A percentile compares a stretch with the other conserved stretches of the same genome.
phyloP scores from a whole-genome alignment of 2,797 vertebrate genomes.

The Scarus forsteni region DNA sequence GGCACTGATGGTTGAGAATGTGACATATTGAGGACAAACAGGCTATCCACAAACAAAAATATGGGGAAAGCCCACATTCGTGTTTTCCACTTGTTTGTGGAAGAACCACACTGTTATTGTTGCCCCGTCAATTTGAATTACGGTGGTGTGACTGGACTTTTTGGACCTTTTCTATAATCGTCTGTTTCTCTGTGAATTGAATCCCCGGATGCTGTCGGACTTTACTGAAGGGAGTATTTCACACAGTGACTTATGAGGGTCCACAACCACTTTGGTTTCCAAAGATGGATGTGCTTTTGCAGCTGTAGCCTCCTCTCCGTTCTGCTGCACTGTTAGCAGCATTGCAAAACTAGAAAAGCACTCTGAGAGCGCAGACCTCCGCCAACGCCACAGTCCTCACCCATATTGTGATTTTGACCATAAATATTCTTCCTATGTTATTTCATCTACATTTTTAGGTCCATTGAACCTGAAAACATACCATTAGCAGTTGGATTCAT shows the following conservation, averaged over 20 bases:
- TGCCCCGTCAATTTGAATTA: constrained; percentile 80
- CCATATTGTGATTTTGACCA: no score
- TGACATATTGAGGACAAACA: constrained; percentile 81
- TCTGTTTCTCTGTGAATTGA: constrained; percentile 48
- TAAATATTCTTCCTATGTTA: no score
- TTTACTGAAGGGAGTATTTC: constrained; percentile 29
- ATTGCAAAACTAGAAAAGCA: constrained; percentile 36
- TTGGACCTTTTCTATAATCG: constrained; percentile 48
- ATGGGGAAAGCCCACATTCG: constrained; percentile 73
- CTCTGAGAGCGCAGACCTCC: no score
- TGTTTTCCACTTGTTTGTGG: constrained; percentile 79
- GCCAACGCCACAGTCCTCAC: no score
- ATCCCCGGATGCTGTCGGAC: constrained; percentile 46
- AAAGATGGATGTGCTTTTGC: constrained; percentile 21
- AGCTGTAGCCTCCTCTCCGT: constrained; percentile 32
- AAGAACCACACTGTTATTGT: constrained; percentile 76
- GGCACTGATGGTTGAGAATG: constrained; percentile 75
- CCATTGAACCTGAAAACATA: no score
- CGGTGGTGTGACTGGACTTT: constrained; percentile 47
- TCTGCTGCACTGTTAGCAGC: constrained; percentile 27
- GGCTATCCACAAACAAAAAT: constrained; percentile 80
- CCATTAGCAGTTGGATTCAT: no score
- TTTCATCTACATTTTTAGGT: no score
- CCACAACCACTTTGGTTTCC: constrained; percentile 42
- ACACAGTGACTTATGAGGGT: constrained; percentile 35